Evolutionary conservation across 2,113 vertebrate genomes (phyloP), one percentile per base, ranked within the genome.

Genomic region (Gavialis gangeticus): DNA sequence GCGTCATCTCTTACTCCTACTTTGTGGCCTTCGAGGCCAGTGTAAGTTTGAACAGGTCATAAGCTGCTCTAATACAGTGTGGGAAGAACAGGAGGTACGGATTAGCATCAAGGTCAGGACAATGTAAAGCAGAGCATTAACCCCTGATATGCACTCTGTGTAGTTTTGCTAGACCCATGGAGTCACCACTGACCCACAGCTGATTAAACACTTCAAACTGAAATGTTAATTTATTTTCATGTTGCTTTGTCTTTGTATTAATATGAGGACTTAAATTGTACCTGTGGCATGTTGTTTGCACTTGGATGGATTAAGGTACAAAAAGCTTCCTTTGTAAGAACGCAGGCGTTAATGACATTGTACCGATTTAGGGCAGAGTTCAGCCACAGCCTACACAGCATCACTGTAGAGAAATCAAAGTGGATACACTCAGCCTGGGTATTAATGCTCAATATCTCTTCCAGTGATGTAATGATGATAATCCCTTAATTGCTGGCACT

Each of bases 401-500:
- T 93, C 97, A 82, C 87, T 90, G 77, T 2, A 91, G 82, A 58
- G 92, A 95, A 96, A 96, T 73, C 96, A 95, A 95, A 89, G 94
- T 73, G 88, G 95, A 88, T 83, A 92, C 60, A 60, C 84, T 94
- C 90, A 94, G 67, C 75, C 90, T 80, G 58, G 95, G 82, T 0
- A 0, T 79, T 88, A 96, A 93, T 92, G 91, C 91, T 94, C 90
- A 93, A 59, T 93, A 95, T 96, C 92, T 95, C 91, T 87, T 93
- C 90, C 95, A 93, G 21, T 24, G 62, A 91, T 85, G 94, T 94
- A 94, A 97, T 94, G 91, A 92, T 2, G 18, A 79, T 97, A 97
- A 97, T 96, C 96, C 89, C 58, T 96, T 96, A 97, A 97, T 96
- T 97, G 95, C 91, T 93, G 85, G 94, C 96, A 96, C 92, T 2